Evolutionary conservation across 2,113 vertebrate species (phyloP), one percentile per base, ranked within the genome.

Genomic region (Vimba vimba): DNA sequence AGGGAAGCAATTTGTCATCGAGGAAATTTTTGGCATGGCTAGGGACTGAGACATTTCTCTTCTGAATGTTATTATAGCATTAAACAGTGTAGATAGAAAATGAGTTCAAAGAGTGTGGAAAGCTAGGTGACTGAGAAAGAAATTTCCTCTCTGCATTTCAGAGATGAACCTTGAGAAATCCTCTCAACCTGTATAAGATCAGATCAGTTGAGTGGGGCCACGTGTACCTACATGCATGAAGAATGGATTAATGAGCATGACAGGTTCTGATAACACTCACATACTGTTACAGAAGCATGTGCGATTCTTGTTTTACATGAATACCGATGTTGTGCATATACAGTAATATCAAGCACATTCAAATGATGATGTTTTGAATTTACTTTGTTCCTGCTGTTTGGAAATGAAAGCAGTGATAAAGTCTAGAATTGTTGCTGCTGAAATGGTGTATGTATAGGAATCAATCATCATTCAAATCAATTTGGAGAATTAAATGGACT

Each of bases 31-130:
- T 89, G 88, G 74, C 79, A 23, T 80, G 36, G 21, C 74, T 45
- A 39, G 84, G 25, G 66, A 85, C 82, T 79, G 86, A 89, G 83
- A 33, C 23, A 87, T 87, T 87, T 89, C 88, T 86, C 86, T 75
- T 85, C 74, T 55, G 10, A 62, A 57, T 85, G 88, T 89, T 87
- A 85, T 79, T 85, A 15, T 87, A 87, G 57, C 57, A 83, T 68
- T 83, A 59, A 59, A 7, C 79, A 8, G 30, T 11, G 76, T 73
- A 50, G 30, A 59, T 47, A 60, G 30, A 50, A 86, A 80, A 84
- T 33, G 69, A 76, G 45, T 85, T 82, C 78, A 85, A 50, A 62
- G 66, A 82, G 43, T 66, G 21, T 47, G 79, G 45, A 83, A 83
- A 76, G 43, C 50, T 25, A 52, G 19, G 6, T 73, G 68, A 59